phyloP scores from a whole-genome alignment of 2,113 vertebrate genomes.

The Clarias macrocephalus region DNA sequence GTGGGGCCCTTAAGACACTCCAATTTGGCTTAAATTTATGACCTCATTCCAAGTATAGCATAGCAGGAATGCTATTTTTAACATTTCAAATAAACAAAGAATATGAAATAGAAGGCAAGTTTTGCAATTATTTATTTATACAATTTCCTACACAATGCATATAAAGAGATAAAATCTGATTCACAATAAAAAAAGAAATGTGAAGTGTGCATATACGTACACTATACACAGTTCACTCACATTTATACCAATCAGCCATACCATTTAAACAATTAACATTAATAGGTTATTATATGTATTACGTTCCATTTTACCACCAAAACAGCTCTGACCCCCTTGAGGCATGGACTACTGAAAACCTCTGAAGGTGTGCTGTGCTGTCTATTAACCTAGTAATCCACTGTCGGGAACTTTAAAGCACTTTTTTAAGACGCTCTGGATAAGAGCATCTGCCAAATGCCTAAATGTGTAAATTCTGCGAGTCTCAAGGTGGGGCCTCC shows the following conservation, averaged over 20 bases:
- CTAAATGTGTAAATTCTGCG: no score
- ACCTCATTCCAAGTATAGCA: neutral
- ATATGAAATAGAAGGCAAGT: neutral
- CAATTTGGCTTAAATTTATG: neutral
- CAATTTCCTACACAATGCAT: neutral
- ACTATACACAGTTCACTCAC: neutral
- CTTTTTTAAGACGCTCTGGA: no score
- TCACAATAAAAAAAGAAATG: constrained; percentile 13
- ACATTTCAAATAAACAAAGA: neutral
- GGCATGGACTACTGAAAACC: no score
- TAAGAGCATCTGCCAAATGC: no score
- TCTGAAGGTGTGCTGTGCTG: no score
- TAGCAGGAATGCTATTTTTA: neutral
- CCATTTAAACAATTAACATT: no score
- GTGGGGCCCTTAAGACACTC: constrained; percentile 2
- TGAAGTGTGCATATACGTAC: neutral
- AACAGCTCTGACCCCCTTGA: no score
- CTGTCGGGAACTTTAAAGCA: no score
- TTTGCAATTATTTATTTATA: constrained; percentile 12
- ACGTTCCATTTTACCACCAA: no score
- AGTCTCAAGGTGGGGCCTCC: no score
- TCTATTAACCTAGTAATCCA: no score
- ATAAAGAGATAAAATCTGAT: neutral
- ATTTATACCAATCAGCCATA: neutral
- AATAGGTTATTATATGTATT: no score